Evolutionary conservation across 2,797 vertebrate genomes (phyloP), one percentile per base, ranked within the genome.

Genomic region (Sebastes goodei): DNA sequence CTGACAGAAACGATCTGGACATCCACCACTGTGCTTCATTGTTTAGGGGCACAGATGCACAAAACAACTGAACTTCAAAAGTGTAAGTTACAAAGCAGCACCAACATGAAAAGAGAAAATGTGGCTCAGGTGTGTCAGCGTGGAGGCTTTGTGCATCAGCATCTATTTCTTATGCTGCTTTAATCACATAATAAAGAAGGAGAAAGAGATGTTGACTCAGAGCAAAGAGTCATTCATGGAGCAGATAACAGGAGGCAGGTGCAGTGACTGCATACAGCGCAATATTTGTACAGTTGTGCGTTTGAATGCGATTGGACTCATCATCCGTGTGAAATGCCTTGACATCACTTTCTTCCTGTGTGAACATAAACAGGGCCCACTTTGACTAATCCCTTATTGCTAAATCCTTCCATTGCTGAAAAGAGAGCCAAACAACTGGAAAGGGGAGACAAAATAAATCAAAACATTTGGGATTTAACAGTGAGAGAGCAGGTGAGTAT

Each of bases 401-500:
- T 79, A 90, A 93, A 92, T 92, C 90, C 82, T 64, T 64, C 30
- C 56, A 55, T 42, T 56, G 75, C 86, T 85, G 83, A 89, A 88
- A 90, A 82, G 84, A 86, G 32, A 86, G 60, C 23, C 76, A 84
- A 87, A 91, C 82, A 91, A 93, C 87, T 77, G 78, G 46, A 77
- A 42, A 81, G 62, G 5, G 46, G 76, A 86, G 63, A 82, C 69
- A 80, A 89, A 92, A 87, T 80, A 84, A 90, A 89, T 86, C 83
- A 77, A 90, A 89, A 90, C 82, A 86, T 71, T 89, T 33, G n/a
- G 82, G 74, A 80, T 85, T 90, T 72, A 78, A 73, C 72, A 72
- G 84, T 1, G 67, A 75, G 65, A 10, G 61, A 87, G 86, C 82
- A 89, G 91, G 85, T 90, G 86, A 93, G 85, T 82, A 90, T 89